These are phyloP conservation scores for Drosophila virilis DNA, from an alignment of 1,140 invertebrate genomes.

Conservation along the genomic window DNA sequence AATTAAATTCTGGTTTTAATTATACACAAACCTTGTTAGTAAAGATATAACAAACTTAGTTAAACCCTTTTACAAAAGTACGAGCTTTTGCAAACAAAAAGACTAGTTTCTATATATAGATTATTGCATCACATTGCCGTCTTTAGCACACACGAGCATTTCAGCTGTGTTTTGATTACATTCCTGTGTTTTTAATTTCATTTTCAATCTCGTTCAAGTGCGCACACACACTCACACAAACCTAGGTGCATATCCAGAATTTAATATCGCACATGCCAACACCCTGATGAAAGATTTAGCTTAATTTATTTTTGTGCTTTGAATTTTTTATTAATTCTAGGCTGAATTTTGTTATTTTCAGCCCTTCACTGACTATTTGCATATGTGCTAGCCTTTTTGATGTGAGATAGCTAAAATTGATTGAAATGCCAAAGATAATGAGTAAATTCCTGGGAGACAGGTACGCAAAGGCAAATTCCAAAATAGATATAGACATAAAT, in stretches of 20 bases:
- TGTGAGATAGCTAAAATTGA: conserved; percentile 53
- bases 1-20: background rate
- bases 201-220: background rate
- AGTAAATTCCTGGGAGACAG: conserved; percentile 8
- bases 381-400: background rate
- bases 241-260: background rate
- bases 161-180: conserved; percentile 11
- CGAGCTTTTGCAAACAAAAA: background rate
- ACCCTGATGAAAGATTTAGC: background rate
- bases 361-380: background rate
- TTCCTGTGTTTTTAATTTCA: conserved; percentile 17
- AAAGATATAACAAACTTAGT: too few species aligned
- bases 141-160: background rate
- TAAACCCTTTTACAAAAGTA: background rate
- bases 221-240: background rate
- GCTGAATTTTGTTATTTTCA: conserved; percentile 28
- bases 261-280: conserved; percentile 16
- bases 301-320: conserved; percentile 15
- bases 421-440: conserved; percentile 19
- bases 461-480: background rate
- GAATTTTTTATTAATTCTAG: conserved; percentile 38
- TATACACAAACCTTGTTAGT: too few species aligned
- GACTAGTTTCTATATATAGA: too few species aligned
- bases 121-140: too few species aligned
- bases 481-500: conserved; percentile 2